Base-by-base conservation (phyloP, 2,888 invertebrate species). In the Timandra comae region DNA sequence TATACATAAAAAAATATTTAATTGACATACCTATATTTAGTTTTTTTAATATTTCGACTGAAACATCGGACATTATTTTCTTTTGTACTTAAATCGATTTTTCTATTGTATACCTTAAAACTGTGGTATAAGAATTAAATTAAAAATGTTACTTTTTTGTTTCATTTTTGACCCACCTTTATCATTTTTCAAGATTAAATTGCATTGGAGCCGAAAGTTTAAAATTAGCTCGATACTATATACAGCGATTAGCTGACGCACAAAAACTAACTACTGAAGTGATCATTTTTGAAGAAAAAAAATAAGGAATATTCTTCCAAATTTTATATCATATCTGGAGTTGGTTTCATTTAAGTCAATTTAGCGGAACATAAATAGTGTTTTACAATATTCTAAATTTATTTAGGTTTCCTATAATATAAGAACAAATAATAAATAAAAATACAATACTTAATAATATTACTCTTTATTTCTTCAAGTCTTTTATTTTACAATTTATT, bases 1-100 rank as follows among this genome's bases (percentile, higher is more conserved):
- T 11, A 32, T 33, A 33, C 38, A 30, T 35, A 30, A 35, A 39
- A 38, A 21, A 38, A 38, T 33, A n/a, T 32, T 29, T 26, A 25
- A 29, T 43, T 42, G 46, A 38, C 38, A 47, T 48, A 52, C 43
- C 40, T 42, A 49, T 56, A 53, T 52, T 56, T 55, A 51, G 49
- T 46, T 47, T 53, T 51, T 48, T 52, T 57, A 44, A 35, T 52
- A 55, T 59, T 56, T 56, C 55, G 79, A 79, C 80, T 80, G 78
- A 79, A 65, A 58, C n/a, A 64, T 59, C 52, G 53, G 63, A 55
- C 66, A 49, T 69, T 72, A 71, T 70, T 71, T 61, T 69, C 68
- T 65, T 72, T 78, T 74, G 79, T 81, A 80, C 80, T 80, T 78
- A 78, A 55, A 59, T 54, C 54, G 61, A 62, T 66, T 72, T 66